These are phyloP conservation scores for Antheraea assamensis DNA, from an alignment of 2,888 invertebrate species.

Conservation along the genomic window DNA sequence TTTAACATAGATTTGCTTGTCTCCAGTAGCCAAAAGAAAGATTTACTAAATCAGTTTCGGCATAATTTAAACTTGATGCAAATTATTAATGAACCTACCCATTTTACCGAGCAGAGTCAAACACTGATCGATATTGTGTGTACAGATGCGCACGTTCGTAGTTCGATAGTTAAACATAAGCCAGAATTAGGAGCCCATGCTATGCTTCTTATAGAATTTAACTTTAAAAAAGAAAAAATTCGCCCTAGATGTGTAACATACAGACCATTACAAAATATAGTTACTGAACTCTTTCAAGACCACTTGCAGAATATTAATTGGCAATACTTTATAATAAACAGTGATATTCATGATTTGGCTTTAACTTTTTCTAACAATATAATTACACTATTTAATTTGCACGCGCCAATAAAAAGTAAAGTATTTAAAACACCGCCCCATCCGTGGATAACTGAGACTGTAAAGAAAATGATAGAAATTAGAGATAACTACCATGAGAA, in stretches of 20 bases:
- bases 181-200: not conserved
- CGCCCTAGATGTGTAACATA: not conserved
- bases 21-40: too few species aligned
- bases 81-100: not conserved
- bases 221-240: not conserved
- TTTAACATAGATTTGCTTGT: too few species aligned
- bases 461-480: too few species aligned
- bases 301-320: not conserved
- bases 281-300: not conserved
- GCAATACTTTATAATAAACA: too few species aligned
- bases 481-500: too few species aligned
- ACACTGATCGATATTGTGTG: not conserved
- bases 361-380: too few species aligned
- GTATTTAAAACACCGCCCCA: not conserved
- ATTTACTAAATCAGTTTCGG: not conserved
- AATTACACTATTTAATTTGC: not conserved
- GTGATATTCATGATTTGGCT: too few species aligned
- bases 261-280: too few species aligned
- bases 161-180: not conserved
- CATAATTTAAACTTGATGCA: not conserved
- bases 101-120: not conserved
- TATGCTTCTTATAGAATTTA: not conserved
- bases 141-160: not conserved
- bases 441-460: not conserved
- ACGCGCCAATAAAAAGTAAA: not conserved